A percentile compares a stretch with the other conserved stretches of the same genome.
Conservation (phyloP, 2,797 vertebrate genomes). For the Psittacula derbiana region DNA sequence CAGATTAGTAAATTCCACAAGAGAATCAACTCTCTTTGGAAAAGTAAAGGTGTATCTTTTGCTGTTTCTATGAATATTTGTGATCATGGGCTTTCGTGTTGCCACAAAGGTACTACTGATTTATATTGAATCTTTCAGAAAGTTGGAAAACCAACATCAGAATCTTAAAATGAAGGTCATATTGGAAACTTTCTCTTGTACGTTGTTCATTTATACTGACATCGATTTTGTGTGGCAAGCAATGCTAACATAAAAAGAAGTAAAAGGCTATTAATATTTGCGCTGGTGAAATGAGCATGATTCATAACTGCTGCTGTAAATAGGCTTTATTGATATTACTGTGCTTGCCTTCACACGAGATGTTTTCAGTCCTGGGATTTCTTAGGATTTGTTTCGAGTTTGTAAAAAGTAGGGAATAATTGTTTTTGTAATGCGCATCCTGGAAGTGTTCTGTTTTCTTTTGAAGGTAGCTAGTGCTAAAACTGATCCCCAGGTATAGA, state of each 20-base stretch:
- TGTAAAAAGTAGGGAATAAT: not conserved
- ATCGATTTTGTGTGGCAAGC: slow-evolving; percentile 20
- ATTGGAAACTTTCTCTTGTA: not conserved
- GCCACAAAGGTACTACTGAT: not conserved
- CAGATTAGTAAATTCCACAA: not conserved
- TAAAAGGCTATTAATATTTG: slow-evolving; percentile 37
- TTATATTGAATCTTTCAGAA: not conserved
- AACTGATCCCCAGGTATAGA: not conserved
- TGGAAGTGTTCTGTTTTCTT: not conserved
- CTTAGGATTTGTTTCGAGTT: not conserved
- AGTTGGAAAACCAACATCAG: not conserved
- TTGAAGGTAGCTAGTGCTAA: not conserved
- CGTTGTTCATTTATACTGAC: not conserved
- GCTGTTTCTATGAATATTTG: not conserved
- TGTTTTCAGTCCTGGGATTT: not conserved
- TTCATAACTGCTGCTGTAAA: slow-evolving; percentile 21
- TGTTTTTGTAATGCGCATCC: not conserved
- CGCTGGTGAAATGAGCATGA: not conserved
- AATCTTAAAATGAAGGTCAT: not conserved
- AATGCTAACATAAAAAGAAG: not conserved
- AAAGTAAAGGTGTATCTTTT: not conserved
- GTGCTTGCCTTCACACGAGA: not conserved
- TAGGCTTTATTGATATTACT: slow-evolving; percentile 10
- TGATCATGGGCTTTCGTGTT: not conserved
- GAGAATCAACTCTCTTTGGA: not conserved